phyloP scores from a whole-genome alignment of 2,888 invertebrate genomes.

The Phlogophora meticulosa region DNA sequence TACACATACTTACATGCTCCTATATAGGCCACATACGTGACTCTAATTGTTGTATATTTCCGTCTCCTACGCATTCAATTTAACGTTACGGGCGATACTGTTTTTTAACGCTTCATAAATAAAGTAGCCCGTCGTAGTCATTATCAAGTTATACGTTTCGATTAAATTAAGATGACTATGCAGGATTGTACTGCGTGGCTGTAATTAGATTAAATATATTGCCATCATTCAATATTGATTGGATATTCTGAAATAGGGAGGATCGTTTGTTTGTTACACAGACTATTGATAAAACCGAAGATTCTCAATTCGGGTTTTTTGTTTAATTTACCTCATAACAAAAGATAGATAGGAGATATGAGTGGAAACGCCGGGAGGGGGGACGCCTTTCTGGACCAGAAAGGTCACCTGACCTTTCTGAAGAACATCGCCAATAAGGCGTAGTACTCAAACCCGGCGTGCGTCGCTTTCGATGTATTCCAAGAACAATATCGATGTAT shows the following conservation, averaged over 20 bases:
- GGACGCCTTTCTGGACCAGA: too few relatives aligned
- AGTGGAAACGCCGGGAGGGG: too few relatives aligned
- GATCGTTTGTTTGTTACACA: not conserved
- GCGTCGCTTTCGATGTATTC: too few relatives aligned
- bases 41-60: constrained; percentile 37
- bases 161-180: constrained; percentile 46
- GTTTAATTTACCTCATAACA: too few relatives aligned
- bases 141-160: constrained; percentile 21
- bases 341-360: too few relatives aligned
- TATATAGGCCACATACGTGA: constrained; percentile 24
- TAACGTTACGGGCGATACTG: constrained; percentile 1
- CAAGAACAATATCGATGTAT: too few relatives aligned
- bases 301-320: too few relatives aligned
- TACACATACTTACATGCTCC: constrained; percentile 3
- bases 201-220: constrained; percentile 29
- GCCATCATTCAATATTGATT: constrained; percentile 27
- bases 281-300: too few relatives aligned
- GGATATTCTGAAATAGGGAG: not conserved
- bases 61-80: constrained; percentile 41
- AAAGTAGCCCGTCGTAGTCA: constrained; percentile 35
- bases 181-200: constrained; percentile 28
- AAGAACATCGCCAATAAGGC: too few relatives aligned
- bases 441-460: too few relatives aligned
- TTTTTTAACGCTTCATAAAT: constrained; percentile 37
- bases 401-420: too few relatives aligned